A percentile compares a stretch with the other conserved stretches of the same genome.
Evolutionary conservation across 2,113 vertebrate species (phyloP).

Genomic region (Pollimyrus isidori): DNA sequence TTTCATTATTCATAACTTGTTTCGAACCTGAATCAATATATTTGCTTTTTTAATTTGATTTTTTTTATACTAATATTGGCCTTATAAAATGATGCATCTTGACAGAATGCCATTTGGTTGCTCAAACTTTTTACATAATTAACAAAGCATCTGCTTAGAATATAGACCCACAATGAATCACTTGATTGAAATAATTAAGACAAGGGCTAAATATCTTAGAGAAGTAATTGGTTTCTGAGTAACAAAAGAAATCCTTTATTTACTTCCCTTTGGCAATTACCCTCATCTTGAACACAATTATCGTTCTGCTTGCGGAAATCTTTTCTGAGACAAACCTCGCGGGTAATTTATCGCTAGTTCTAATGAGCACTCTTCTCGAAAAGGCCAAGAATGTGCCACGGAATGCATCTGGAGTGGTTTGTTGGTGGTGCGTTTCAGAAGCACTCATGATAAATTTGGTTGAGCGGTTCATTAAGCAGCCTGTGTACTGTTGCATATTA

Average conservation of each 20-base stretch:
- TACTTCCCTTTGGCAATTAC: slow-evolving; percentile 5
- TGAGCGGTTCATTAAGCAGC: slow-evolving; percentile 7
- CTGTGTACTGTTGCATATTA: not conserved
- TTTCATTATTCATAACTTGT: not conserved
- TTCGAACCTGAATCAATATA: not conserved
- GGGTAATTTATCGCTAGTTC: slow-evolving; percentile 14
- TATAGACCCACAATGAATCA: slow-evolving; percentile 8
- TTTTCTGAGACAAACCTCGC: slow-evolving; percentile 2
- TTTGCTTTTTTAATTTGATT: not conserved
- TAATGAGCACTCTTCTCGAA: not conserved
- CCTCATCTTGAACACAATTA: slow-evolving; percentile 5
- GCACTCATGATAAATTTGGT: not conserved
- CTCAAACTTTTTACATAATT: slow-evolving; percentile 9
- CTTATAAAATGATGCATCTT: not conserved
- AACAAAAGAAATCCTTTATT: slow-evolving; percentile 10
- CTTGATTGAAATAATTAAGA: slow-evolving; percentile 22
- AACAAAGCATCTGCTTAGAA: slow-evolving; percentile 12
- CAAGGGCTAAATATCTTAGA: slow-evolving; percentile 23
- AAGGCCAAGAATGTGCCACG: not conserved
- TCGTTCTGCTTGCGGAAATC: not conserved
- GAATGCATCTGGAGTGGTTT: not conserved
- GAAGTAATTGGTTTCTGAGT: slow-evolving; percentile 22
- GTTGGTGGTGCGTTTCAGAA: not conserved
- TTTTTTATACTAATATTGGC: not conserved
- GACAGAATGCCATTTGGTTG: not conserved